A percentile compares a stretch with the other conserved stretches of the same genome.
Evolutionary conservation across 2,113 vertebrate species (phyloP).

Genomic region (Dryoscopus gambensis): DNA sequence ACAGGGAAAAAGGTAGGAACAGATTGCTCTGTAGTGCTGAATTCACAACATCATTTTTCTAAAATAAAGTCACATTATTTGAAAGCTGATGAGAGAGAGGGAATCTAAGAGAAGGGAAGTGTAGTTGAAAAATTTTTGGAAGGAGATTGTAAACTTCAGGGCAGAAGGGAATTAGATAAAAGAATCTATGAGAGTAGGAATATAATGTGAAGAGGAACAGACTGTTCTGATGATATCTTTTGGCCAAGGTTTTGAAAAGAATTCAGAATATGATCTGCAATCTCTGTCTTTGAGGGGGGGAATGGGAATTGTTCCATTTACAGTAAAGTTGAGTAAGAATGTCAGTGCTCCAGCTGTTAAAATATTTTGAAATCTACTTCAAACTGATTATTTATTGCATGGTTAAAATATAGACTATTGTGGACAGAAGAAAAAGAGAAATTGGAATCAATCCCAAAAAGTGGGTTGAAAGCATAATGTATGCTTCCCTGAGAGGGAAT

Average conservation of each 20-base stretch:
- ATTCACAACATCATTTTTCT: neutral
- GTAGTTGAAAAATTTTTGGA: neutral
- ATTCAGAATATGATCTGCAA: neutral
- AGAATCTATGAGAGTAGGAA: slow-evolving; percentile 27
- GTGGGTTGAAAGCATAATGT: neutral
- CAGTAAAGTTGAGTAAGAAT: neutral
- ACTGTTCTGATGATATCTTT: slow-evolving; percentile 13
- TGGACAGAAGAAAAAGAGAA: neutral
- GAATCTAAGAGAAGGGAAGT: neutral
- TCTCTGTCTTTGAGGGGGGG: neutral
- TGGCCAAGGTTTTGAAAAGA: slow-evolving; percentile 27
- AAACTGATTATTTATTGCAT: neutral
- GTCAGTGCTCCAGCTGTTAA: neutral
- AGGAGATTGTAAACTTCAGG: slow-evolving; percentile 32
- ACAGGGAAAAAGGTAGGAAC: neutral
- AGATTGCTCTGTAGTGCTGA: neutral
- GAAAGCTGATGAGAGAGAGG: neutral
- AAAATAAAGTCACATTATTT: neutral
- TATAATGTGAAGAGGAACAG: slow-evolving; percentile 35
- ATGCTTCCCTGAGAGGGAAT: neutral
- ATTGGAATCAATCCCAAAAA: neutral
- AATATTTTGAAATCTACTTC: slow-evolving; percentile 5
- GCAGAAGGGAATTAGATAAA: slow-evolving; percentile 29
- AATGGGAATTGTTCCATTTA: slow-evolving; percentile 5
- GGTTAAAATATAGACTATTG: neutral